These are phyloP conservation scores for Camponotus vicinus DNA, from an alignment of 1,140 invertebrate species.

Conservation along the genomic window DNA sequence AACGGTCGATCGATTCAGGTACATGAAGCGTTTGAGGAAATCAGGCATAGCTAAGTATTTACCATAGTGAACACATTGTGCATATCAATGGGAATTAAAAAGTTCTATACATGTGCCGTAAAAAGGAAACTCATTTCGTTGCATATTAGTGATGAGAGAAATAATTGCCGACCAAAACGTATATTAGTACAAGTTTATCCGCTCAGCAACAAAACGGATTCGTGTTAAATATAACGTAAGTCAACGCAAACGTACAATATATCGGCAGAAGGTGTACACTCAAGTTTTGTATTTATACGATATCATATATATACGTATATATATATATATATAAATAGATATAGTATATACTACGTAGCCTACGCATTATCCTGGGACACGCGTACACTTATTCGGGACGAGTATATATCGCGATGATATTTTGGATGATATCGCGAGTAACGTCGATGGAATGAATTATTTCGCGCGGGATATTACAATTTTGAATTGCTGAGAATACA, in stretches of 20 bases:
- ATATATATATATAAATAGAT: slow-evolving; percentile 59
- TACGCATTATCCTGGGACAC: slow-evolving; percentile 52
- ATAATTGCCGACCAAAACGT: slow-evolving; percentile 83
- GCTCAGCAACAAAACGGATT: slow-evolving; percentile 83
- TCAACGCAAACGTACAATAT: slow-evolving; percentile 81
- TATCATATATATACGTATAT: slow-evolving; percentile 71
- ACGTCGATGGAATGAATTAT: neutral
- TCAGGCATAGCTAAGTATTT: slow-evolving; percentile 87
- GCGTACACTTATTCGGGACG: slow-evolving; percentile 53
- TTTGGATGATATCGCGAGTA: neutral
- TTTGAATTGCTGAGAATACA: slow-evolving; percentile 1
- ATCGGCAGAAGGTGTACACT: slow-evolving; percentile 84
- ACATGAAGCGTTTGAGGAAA: slow-evolving; percentile 86
- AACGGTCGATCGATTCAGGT: slow-evolving; percentile 86
- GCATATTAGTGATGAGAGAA: slow-evolving; percentile 86
- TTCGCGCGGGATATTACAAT: neutral
- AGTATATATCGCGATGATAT: slow-evolving; percentile 23
- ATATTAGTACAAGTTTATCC: slow-evolving; percentile 80
- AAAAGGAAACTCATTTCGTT: slow-evolving; percentile 88
- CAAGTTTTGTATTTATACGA: slow-evolving; percentile 77
- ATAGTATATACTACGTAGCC: slow-evolving; percentile 54
- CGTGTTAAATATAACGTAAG: slow-evolving; percentile 81
- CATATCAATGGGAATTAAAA: slow-evolving; percentile 87
- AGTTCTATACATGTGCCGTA: slow-evolving; percentile 90
- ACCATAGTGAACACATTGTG: slow-evolving; percentile 86